Evolutionary conservation across 2,113 vertebrate species (phyloP).

Genomic region (Psittacula cyanocephala): DNA sequence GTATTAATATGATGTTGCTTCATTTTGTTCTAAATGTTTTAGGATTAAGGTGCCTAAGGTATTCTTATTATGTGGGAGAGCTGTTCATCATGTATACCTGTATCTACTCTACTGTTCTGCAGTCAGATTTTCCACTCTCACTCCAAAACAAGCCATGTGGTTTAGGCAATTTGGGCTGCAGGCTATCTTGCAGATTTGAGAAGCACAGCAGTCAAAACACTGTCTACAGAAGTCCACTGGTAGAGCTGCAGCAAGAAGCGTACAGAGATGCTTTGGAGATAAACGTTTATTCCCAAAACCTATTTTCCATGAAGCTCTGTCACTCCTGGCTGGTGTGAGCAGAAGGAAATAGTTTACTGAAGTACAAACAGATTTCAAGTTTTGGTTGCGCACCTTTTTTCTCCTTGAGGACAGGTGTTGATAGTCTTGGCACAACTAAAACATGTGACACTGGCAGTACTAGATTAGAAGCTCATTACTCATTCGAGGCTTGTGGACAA

Average conservation of each 20-base stretch:
- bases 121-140: not conserved
- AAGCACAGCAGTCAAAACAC: not conserved
- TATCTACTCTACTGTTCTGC: not conserved
- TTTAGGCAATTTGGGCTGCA: not conserved
- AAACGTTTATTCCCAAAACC: rapidly evolving
- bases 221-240: not conserved
- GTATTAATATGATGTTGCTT: not conserved
- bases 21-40: not conserved
- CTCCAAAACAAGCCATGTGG: not conserved
- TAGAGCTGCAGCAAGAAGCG: not conserved
- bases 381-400: not conserved
- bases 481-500: not conserved
- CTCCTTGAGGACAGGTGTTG: not conserved
- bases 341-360: not conserved
- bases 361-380: not conserved
- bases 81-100: not conserved
- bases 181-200: not conserved
- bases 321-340: not conserved
- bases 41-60: not conserved
- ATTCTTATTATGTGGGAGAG: not conserved
- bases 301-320: not conserved
- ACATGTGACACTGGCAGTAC: too few relatives aligned
- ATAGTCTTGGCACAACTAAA: not conserved
- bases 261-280: not conserved
- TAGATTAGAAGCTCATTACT: not conserved